Evolutionary conservation across 2,113 vertebrate genomes (phyloP).

Genomic region (Pedionomus torquatus): DNA sequence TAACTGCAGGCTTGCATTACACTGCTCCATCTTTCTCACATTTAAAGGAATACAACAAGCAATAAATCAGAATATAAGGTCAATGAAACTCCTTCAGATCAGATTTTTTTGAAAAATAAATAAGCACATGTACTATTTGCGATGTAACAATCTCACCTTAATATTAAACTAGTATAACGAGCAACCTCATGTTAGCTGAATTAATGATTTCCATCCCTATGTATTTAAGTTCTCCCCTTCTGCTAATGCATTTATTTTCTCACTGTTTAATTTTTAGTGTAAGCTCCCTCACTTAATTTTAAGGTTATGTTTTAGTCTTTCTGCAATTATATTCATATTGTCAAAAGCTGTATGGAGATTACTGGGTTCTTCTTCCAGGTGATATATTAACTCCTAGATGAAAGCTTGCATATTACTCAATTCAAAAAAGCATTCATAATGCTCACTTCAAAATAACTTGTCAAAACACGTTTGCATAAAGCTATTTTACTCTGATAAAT

Average conservation of each 20-base stretch:
- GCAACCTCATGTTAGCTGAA: neutral
- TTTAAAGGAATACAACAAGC: neutral
- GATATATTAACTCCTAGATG: slow-evolving; percentile 40
- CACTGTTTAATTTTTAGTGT: slow-evolving; percentile 47
- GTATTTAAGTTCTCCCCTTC: slow-evolving; percentile 28
- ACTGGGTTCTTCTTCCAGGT: slow-evolving; percentile 50
- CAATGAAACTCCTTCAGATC: neutral
- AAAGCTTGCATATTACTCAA: slow-evolving; percentile 47
- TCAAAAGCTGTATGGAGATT: slow-evolving; percentile 1
- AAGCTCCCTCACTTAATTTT: slow-evolving; percentile 64
- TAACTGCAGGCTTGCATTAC: neutral
- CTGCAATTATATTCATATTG: slow-evolving; percentile 54
- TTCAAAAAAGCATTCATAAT: slow-evolving; percentile 62
- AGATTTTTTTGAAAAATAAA: neutral
- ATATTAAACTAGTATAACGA: neutral
- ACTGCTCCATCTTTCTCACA: neutral
- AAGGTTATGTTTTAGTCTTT: slow-evolving; percentile 66
- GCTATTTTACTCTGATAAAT: slow-evolving; percentile 45
- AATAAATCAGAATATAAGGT: neutral
- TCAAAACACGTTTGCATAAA: slow-evolving; percentile 62
- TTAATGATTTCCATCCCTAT: slow-evolving; percentile 55
- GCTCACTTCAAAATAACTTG: slow-evolving; percentile 48
- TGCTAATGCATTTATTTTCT: slow-evolving; percentile 46
- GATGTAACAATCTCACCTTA: neutral
- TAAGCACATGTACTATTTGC: neutral